phyloP scores from a whole-genome alignment of 1,140 invertebrate genomes.

The Linepithema humile region DNA sequence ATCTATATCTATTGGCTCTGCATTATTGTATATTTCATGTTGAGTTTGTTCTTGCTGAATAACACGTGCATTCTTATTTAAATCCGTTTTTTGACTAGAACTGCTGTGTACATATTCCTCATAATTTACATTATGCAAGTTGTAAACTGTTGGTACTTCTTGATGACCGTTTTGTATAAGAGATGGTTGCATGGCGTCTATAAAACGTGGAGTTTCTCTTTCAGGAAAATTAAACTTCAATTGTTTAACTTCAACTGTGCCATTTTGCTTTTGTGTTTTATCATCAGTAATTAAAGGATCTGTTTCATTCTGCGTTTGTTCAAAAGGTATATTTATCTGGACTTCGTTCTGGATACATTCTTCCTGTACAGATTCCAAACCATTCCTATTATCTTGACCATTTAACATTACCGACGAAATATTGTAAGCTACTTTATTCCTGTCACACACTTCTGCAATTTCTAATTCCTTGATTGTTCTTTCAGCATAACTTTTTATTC shows the following conservation, averaged over 20 bases:
- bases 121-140: slow-evolving; percentile 71
- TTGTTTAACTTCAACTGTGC: slow-evolving; percentile 50
- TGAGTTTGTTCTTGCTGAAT: slow-evolving; percentile 28
- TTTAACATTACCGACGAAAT: slow-evolving; percentile 59
- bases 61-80: neutral
- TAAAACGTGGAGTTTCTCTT: slow-evolving; percentile 50
- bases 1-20: slow-evolving; percentile 58
- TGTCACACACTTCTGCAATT: slow-evolving; percentile 59
- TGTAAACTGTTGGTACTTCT: slow-evolving; percentile 55
- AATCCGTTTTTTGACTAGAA: slow-evolving; percentile 21
- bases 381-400: slow-evolving; percentile 63
- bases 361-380: slow-evolving; percentile 36
- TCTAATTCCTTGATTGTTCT: slow-evolving; percentile 73
- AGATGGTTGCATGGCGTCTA: slow-evolving; percentile 33
- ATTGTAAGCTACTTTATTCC: slow-evolving; percentile 51
- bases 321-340: slow-evolving; percentile 1
- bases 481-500: slow-evolving; percentile 75
- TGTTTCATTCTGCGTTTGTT: slow-evolving; percentile 30
- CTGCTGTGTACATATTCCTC: slow-evolving; percentile 75
- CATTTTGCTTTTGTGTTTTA: slow-evolving; percentile 62
- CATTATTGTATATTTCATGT: slow-evolving; percentile 43
- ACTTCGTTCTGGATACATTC: slow-evolving; percentile 34
- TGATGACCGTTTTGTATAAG: slow-evolving; percentile 68
- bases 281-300: slow-evolving; percentile 13
- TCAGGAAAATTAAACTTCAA: slow-evolving; percentile 24